phyloP scores from a whole-genome alignment of 1,140 invertebrate genomes.

The Acromyrmex echinatior region DNA sequence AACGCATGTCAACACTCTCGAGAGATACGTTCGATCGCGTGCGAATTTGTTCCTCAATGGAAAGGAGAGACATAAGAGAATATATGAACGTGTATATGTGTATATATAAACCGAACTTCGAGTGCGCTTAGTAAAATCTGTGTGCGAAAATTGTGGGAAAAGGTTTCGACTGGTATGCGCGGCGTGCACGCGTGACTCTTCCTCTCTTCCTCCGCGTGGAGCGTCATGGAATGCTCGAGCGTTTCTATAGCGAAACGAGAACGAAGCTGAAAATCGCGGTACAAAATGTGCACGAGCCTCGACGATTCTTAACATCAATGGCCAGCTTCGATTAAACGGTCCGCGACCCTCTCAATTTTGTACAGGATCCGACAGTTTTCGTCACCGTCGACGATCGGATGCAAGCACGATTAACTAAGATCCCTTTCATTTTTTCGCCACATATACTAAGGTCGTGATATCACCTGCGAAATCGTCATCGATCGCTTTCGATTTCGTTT shows the following conservation, averaged over 20 bases:
- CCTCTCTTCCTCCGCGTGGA: conserved; percentile 1
- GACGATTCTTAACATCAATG: neutral
- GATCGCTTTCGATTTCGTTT: conserved; percentile 38
- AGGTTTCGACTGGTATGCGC: conserved; percentile 37
- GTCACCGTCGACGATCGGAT: neutral
- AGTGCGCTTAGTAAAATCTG: conserved; percentile 55
- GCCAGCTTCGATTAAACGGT: neutral
- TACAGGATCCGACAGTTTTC: neutral
- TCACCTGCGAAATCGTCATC: neutral
- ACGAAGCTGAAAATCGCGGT: conserved; percentile 40
- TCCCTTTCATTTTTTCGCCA: neutral
- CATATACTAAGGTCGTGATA: neutral
- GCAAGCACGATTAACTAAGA: conserved; percentile 6
- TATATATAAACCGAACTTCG: conserved; percentile 47
- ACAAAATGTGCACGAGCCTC: conserved; percentile 30
- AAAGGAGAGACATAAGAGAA: conserved; percentile 57
- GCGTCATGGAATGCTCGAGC: conserved; percentile 51
- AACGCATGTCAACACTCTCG: conserved; percentile 6
- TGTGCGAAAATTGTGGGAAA: conserved; percentile 52
- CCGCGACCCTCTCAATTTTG: conserved; percentile 3
- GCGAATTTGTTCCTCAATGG: conserved; percentile 13
- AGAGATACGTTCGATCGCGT: conserved; percentile 31
- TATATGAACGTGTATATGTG: conserved; percentile 34
- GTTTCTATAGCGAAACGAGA: conserved; percentile 50
- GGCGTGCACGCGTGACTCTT: conserved; percentile 42